Percentiles rank a stretch among this genome's conserved stretches.
Conservation (phyloP, 2,113 vertebrate species). For the Hiodon alosoides region DNA sequence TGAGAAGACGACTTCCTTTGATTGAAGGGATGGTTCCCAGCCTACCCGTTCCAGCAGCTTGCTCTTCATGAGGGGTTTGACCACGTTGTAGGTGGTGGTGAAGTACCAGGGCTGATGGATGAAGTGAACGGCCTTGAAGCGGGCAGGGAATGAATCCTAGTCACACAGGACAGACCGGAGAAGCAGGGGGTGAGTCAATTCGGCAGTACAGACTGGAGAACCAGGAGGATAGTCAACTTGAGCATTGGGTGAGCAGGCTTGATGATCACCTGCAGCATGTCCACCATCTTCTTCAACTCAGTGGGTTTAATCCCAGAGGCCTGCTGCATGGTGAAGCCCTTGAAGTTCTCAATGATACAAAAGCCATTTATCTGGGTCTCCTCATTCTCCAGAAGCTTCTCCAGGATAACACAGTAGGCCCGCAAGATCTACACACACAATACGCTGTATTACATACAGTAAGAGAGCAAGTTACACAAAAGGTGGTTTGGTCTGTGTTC, state of each 20-base stretch:
- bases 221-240: not conserved
- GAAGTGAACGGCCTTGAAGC: conserved; percentile 95
- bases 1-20: too few relatives aligned
- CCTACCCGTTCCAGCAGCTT: conserved; percentile 92
- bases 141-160: conserved; percentile 93
- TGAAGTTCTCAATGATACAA: conserved; percentile 96
- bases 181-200: not conserved
- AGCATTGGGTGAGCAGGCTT: not conserved
- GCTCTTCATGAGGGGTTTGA: conserved; percentile 91
- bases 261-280: conserved; percentile 84
- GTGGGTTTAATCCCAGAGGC: conserved; percentile 80
- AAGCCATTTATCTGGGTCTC: conserved; percentile 97
- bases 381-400: conserved; percentile 90
- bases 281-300: conserved; percentile 93
- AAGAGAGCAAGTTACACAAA: not conserved
- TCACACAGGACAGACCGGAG: conserved; percentile 7
- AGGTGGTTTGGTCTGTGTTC: not conserved
- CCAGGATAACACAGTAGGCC: conserved; percentile 93
- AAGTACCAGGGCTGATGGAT: conserved; percentile 99
- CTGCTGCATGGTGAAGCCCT: conserved; percentile 92
- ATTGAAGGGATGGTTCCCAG: not conserved
- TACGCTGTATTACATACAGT: not conserved
- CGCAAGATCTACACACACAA: conserved; percentile 75
- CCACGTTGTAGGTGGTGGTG: conserved; percentile 94
- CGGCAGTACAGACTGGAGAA: not conserved